Conservation (phyloP, 2,888 invertebrate species). For the Cristatella mucedo region DNA sequence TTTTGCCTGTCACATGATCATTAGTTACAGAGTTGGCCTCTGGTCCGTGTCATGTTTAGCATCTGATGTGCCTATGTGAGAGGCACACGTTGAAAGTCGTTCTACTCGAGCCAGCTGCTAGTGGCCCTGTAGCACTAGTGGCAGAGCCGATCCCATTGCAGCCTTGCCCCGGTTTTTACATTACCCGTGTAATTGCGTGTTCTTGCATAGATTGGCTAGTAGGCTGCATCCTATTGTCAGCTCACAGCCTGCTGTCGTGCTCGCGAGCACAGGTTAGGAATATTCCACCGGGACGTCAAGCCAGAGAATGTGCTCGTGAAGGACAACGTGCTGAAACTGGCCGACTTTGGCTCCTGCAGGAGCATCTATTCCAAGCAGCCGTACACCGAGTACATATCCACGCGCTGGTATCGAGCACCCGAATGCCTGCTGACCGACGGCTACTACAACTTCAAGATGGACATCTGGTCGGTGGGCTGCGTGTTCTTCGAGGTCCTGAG, state of each 20-base stretch:
- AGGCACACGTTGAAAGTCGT: no score
- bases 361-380: conserved; percentile 48
- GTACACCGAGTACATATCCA: conserved; percentile 54
- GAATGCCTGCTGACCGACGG: conserved; percentile 53
- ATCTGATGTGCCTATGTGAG: no score
- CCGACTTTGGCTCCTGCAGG: conserved; percentile 49
- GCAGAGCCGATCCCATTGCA: no score
- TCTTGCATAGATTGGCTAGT: no score
- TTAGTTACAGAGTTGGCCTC: no score
- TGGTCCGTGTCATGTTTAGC: no score
- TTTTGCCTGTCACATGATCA: no score
- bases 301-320: conserved; percentile 55
- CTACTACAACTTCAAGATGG: conserved; percentile 54
- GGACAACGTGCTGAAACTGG: conserved; percentile 45
- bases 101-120: no score
- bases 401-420: conserved; percentile 51
- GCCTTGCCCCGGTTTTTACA: no score
- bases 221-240: no score
- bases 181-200: no score
- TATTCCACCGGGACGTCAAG: conserved; percentile 54
- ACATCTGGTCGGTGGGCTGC: conserved; percentile 55
- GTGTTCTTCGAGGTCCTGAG: conserved; percentile 54
- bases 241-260: not conserved
- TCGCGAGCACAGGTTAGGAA: conserved; percentile 29
- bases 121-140: no score